A percentile compares a stretch with the other conserved stretches of the same genome.
These are phyloP conservation scores for Pionites leucogaster DNA, from an alignment of 2,113 vertebrate species.

Conservation along the genomic window DNA sequence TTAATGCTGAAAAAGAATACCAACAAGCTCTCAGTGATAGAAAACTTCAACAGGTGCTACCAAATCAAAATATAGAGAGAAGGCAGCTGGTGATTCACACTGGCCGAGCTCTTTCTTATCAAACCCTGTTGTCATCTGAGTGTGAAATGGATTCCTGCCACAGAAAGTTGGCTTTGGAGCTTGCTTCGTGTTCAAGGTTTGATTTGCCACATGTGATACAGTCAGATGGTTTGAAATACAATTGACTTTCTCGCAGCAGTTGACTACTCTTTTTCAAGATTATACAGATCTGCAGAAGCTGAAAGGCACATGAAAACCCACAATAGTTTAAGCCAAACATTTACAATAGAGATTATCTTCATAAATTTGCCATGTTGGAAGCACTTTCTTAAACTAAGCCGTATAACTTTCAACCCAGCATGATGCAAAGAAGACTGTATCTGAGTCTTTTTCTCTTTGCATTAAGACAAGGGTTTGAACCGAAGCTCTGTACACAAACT, in stretches of 20 bases:
- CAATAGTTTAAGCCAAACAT: constrained; percentile 13
- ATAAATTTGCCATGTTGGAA: constrained; percentile 14
- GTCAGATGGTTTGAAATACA: constrained; percentile 39
- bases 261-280: constrained; percentile 8
- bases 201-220: constrained; percentile 48
- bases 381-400: not conserved
- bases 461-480: not conserved
- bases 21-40: constrained; percentile 33
- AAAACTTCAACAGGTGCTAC: constrained; percentile 44
- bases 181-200: not conserved
- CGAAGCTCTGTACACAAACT: not conserved
- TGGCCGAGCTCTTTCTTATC: constrained; percentile 19
- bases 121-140: constrained; percentile 26
- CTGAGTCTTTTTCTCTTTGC: not conserved
- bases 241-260: constrained; percentile 28
- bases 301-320: not conserved
- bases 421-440: not conserved
- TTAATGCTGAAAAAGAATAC: constrained; percentile 42
- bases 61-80: constrained; percentile 43
- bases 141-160: constrained; percentile 65
- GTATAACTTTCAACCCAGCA: not conserved
- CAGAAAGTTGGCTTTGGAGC: constrained; percentile 33
- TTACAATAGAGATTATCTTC: not conserved
- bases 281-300: not conserved
- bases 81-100: constrained; percentile 43